Evolutionary conservation across 2,113 vertebrate species (phyloP).

Genomic region (Quiscalus mexicanus): DNA sequence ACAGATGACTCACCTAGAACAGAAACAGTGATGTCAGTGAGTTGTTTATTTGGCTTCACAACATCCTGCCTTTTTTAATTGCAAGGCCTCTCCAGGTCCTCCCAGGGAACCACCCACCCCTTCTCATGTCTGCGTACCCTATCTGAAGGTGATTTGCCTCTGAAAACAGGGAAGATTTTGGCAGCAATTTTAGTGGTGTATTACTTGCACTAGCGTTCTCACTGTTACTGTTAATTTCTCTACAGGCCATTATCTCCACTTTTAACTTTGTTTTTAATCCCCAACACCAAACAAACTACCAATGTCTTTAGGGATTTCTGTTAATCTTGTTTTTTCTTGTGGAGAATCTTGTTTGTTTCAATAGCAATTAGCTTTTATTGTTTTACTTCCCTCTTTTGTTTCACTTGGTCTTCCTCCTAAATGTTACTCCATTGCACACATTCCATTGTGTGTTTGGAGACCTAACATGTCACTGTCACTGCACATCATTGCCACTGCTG

Average conservation of each 20-base stretch:
- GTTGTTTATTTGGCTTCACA: background rate
- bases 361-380: background rate
- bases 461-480: no score
- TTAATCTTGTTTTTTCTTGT: background rate
- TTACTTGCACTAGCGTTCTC: background rate
- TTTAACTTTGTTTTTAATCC: background rate
- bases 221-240: background rate
- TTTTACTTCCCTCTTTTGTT: background rate
- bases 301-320: background rate
- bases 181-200: background rate
- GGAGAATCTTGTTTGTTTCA: background rate
- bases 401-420: background rate
- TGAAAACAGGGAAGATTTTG: background rate
- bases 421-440: background rate
- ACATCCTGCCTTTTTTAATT: background rate
- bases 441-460: background rate
- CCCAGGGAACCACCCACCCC: background rate
- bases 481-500: accelerated
- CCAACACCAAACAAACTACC: background rate
- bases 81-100: background rate
- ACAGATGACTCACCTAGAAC: background rate
- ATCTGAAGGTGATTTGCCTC: background rate
- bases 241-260: background rate
- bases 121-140: background rate
- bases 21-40: background rate